Conservation (phyloP, 2,888 invertebrate genomes). For the Bombylius discolor region DNA sequence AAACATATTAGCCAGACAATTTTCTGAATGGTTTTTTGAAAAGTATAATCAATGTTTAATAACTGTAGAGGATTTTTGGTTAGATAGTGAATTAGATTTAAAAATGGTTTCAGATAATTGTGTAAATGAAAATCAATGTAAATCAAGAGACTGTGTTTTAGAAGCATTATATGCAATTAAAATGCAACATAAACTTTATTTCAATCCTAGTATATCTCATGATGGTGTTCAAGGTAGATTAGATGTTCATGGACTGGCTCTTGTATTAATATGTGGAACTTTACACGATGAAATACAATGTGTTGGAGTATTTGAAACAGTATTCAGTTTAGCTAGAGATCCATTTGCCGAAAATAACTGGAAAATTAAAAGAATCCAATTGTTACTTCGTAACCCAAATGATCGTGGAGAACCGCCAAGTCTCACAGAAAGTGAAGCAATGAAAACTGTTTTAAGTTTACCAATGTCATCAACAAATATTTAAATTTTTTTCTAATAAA, state of each 20-base stretch:
- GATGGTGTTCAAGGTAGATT: conserved; percentile 45
- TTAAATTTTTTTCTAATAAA: not conserved
- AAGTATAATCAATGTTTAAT: conserved; percentile 33
- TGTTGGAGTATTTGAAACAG: conserved; percentile 52
- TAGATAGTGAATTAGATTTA: conserved; percentile 33
- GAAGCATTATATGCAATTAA: conserved; percentile 31
- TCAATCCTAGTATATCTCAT: conserved; percentile 46
- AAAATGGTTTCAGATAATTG: conserved; percentile 19
- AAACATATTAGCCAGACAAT: conserved; percentile 40
- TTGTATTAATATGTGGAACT: conserved; percentile 49
- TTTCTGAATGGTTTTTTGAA: conserved; percentile 45
- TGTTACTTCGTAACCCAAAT: conserved; percentile 25
- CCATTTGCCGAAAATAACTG: conserved; percentile 50
- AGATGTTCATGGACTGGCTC: conserved; percentile 48
- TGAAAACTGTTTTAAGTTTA: not conserved
- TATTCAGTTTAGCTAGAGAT: conserved; percentile 49
- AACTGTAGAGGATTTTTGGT: conserved; percentile 42
- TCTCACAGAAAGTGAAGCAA: not conserved
- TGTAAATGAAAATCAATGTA: conserved; percentile 20
- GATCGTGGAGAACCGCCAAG: not conserved
- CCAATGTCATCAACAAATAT: not conserved
- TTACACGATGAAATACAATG: conserved; percentile 41
- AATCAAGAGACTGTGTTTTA: conserved; percentile 24
- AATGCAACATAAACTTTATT: conserved; percentile 38
- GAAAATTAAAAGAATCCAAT: conserved; percentile 49